Evolutionary conservation across 2,797 vertebrate species (phyloP).

Genomic region (Prunella strophiata): DNA sequence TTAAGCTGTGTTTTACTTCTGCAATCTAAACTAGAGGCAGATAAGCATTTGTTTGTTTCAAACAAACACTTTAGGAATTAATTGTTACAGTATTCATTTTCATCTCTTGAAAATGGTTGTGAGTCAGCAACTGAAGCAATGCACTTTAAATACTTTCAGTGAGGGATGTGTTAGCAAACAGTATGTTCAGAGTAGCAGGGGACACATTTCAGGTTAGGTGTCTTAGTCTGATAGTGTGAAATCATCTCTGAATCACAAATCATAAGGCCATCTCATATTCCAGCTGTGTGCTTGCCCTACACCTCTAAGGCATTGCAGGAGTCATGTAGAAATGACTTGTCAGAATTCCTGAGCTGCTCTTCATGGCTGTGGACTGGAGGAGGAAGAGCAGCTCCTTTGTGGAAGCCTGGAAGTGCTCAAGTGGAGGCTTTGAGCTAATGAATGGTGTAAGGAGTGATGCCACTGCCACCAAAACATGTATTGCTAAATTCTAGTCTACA

Average conservation of each 20-base stretch:
- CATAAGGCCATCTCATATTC: background rate
- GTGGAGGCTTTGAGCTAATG: background rate
- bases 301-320: background rate
- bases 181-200: background rate
- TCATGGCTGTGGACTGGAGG: background rate
- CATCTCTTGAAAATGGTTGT: background rate
- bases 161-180: background rate
- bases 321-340: background rate
- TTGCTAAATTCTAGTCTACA: background rate
- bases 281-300: background rate
- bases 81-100: background rate
- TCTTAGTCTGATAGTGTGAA: background rate
- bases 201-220: background rate
- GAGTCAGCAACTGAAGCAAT: background rate
- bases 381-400: background rate
- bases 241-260: background rate
- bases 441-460: background rate
- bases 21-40: background rate
- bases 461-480: fast-evolving
- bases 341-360: background rate
- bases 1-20: background rate
- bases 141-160: background rate
- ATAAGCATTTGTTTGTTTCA: background rate
- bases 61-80: background rate
- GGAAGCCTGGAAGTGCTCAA: background rate